A percentile compares a stretch with the other conserved stretches of the same genome.
Conservation (phyloP, 1,140 invertebrate genomes). For the honey bee (Apis mellifera) region Amel_HAv3.1 CM009934.2:2930001-2930500, state of each 20-base stretch:
- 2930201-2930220: slow-evolving; percentile 15
- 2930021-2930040: not conserved
- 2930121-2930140: slow-evolving; percentile 50
- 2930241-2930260: slow-evolving; percentile 5
- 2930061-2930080: not conserved
- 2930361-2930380: too few species aligned
- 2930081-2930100: slow-evolving; percentile 19
- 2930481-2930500: too few species aligned
- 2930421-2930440: too few species aligned
- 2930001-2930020: too few species aligned
- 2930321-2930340: too few species aligned
- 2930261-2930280: too few species aligned
- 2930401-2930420: too few species aligned
- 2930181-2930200: slow-evolving; percentile 18
- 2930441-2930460: too few species aligned
- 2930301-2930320: not conserved
- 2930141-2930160: slow-evolving; percentile 21
- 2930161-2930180: slow-evolving; percentile 28
- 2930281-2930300: too few species aligned
- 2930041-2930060: not conserved
- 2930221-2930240: slow-evolving; percentile 25
- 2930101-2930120: slow-evolving; percentile 36
- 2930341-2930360: too few species aligned
- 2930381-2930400: too few species aligned
- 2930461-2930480: too few species aligned